phyloP scores from a whole-genome alignment of 1,140 invertebrate genomes.

The Scaptomyza pallida region DNA sequence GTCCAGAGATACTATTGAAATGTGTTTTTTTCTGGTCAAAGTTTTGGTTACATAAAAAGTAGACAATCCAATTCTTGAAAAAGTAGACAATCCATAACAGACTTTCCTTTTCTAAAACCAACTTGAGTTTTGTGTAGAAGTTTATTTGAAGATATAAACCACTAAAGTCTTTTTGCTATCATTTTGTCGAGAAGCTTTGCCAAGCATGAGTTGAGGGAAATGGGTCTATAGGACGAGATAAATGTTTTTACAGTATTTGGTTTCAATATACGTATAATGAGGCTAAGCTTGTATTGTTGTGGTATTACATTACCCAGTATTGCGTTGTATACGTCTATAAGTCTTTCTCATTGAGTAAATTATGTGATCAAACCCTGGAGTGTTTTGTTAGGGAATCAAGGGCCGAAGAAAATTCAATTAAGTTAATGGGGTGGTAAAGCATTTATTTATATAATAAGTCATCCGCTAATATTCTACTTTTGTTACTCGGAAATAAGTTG shows the following conservation, averaged over 20 bases:
- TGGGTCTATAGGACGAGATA: slow-evolving; percentile 25
- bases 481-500: not conserved
- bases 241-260: slow-evolving; percentile 25
- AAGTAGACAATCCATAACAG: slow-evolving; percentile 29
- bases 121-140: slow-evolving; percentile 22
- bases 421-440: too few relatives aligned
- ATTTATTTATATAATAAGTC: not conserved
- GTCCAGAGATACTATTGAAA: slow-evolving; percentile 31
- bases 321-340: slow-evolving; percentile 21
- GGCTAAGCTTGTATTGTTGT: slow-evolving; percentile 32
- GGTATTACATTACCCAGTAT: slow-evolving; percentile 27
- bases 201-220: slow-evolving; percentile 40
- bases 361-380: slow-evolving; percentile 24
- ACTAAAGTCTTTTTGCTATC: slow-evolving; percentile 39
- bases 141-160: slow-evolving; percentile 30
- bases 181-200: slow-evolving; percentile 41
- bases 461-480: too few relatives aligned
- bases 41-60: slow-evolving; percentile 8
- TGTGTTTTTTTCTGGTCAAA: slow-evolving; percentile 22
- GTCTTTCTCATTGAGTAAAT: slow-evolving; percentile 24
- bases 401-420: not conserved
- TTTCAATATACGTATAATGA: slow-evolving; percentile 33
- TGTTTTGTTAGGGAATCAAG: slow-evolving; percentile 3
- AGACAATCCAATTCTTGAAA: too few relatives aligned
- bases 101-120: slow-evolving; percentile 35